Conservation (phyloP, 2,113 vertebrate genomes). For the Toxostoma redivivum region DNA sequence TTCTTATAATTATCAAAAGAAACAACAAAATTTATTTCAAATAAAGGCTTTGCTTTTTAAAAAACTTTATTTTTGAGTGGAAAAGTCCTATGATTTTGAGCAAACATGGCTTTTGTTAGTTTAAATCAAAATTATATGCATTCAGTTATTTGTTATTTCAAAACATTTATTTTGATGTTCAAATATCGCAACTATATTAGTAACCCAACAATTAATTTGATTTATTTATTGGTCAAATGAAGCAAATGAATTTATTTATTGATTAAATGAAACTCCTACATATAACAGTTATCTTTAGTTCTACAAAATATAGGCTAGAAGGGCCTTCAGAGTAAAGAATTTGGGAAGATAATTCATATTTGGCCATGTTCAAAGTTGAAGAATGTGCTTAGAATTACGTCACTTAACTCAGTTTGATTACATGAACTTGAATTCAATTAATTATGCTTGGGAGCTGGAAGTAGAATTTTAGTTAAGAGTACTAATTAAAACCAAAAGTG, state of each 20-base stretch:
- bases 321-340: background rate
- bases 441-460: background rate
- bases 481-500: background rate
- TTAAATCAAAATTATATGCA: background rate
- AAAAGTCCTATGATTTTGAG: background rate
- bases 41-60: background rate
- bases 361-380: background rate
- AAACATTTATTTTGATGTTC: background rate
- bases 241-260: background rate
- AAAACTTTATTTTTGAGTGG: background rate
- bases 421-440: background rate
- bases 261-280: background rate
- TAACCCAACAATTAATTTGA: background rate
- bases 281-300: background rate
- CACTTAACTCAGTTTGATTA: background rate
- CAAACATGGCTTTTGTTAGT: background rate
- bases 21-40: background rate
- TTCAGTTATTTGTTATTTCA: background rate
- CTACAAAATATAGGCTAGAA: background rate
- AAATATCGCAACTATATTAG: background rate
- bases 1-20: background rate
- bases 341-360: background rate
- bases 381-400: background rate
- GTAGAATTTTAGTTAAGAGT: background rate
- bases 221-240: background rate